phyloP scores from a whole-genome alignment of 2,113 vertebrate species.

The Apus apus region DNA sequence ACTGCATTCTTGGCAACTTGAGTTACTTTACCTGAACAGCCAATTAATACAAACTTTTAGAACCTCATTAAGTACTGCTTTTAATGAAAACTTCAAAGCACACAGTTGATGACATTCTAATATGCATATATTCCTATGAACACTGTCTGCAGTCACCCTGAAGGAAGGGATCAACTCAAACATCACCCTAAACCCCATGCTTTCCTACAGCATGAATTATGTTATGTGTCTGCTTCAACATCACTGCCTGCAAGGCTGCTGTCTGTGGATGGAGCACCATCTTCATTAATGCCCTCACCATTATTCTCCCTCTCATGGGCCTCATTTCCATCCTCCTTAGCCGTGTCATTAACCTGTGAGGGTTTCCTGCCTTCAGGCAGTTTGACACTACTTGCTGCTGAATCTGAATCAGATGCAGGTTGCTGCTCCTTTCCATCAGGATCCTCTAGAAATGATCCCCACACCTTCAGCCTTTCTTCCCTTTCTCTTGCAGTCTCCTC shows the following conservation, averaged over 20 bases:
- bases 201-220: constrained; percentile 15
- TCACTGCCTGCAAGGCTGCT: constrained; percentile 91
- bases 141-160: constrained; percentile 54
- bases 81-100: constrained; percentile 66
- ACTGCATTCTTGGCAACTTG: constrained; percentile 54
- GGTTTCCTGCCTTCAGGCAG: constrained; percentile 36
- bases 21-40: constrained; percentile 60
- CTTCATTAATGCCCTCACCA: constrained; percentile 56
- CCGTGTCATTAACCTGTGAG: constrained; percentile 22
- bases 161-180: constrained; percentile 53
- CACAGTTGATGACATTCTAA: constrained; percentile 60
- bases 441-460: constrained; percentile 84
- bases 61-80: constrained; percentile 51
- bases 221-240: constrained; percentile 76
- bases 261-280: constrained; percentile 82
- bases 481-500: constrained; percentile 94
- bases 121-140: constrained; percentile 49
- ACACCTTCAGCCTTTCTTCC: constrained; percentile 92
- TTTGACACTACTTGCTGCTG: constrained; percentile 41
- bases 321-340: constrained; percentile 27
- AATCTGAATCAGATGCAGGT: neutral
- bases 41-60: constrained; percentile 63
- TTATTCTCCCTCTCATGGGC: constrained; percentile 43
- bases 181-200: constrained; percentile 51
- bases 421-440: constrained; percentile 53